Percentiles rank a stretch among this genome's conserved stretches.
Evolutionary conservation across 1,140 invertebrate genomes (phyloP).

Genomic region (Atta texana): DNA sequence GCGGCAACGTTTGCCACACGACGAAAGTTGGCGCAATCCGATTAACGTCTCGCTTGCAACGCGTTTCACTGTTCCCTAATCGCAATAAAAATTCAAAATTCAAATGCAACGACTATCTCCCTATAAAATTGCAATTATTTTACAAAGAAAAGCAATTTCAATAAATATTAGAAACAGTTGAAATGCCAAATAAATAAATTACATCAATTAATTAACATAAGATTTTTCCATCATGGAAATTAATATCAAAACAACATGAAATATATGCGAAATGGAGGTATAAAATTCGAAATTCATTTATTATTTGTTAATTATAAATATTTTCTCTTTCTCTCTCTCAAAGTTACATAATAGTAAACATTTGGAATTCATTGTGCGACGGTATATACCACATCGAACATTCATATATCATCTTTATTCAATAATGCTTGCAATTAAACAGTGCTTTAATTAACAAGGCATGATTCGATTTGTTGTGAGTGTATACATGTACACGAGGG

Average conservation of each 20-base stretch:
- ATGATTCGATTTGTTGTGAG: constrained; percentile 18
- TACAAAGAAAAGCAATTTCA: neutral
- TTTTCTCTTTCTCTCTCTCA: neutral
- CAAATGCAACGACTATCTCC: neutral
- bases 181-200: neutral
- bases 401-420: constrained; percentile 44
- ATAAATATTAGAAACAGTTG: neutral
- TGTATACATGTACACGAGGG: constrained; percentile 19
- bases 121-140: neutral
- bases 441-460: constrained; percentile 39
- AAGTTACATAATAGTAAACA: neutral
- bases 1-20: too few species aligned
- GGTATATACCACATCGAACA: constrained; percentile 6
- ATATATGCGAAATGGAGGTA: neutral
- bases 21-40: too few species aligned
- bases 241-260: neutral
- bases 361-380: constrained; percentile 15
- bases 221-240: neutral
- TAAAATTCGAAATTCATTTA: constrained; percentile 9
- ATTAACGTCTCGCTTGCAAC: too few species aligned
- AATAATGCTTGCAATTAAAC: constrained; percentile 34
- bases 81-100: neutral
- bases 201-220: neutral
- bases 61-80: too few species aligned
- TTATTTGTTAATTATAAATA: constrained; percentile 16